A percentile compares a stretch with the other conserved stretches of the same genome.
These are phyloP conservation scores for Caenorhabditis wallacei DNA, from an alignment of 2,888 invertebrate genomes.

Conservation along the genomic window DNA sequence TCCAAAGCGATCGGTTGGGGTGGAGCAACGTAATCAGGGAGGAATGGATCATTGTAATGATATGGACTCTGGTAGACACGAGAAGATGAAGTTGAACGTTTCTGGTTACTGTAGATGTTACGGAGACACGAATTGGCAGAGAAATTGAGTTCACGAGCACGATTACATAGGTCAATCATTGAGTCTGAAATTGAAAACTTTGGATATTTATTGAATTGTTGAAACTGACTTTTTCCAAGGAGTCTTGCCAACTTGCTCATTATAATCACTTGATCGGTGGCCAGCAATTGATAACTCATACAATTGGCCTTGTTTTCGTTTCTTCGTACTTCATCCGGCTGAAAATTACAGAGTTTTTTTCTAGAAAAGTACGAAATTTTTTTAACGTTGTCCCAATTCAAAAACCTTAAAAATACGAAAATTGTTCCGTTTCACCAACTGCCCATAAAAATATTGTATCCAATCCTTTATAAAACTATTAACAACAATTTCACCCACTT, in stretches of 20 bases:
- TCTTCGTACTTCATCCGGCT: slow-evolving; percentile 42
- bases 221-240: slow-evolving; percentile 37
- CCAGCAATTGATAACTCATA: slow-evolving; percentile 46
- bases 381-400: background rate
- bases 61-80: slow-evolving; percentile 43
- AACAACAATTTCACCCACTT: background rate
- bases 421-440: background rate
- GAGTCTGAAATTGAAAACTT: no score
- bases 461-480: no score
- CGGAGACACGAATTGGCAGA: slow-evolving; percentile 14
- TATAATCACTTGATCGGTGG: slow-evolving; percentile 50
- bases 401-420: background rate
- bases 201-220: background rate
- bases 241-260: slow-evolving; percentile 59
- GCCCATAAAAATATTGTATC: no score
- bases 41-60: slow-evolving; percentile 55
- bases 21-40: slow-evolving; percentile 63
- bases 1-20: slow-evolving; percentile 43
- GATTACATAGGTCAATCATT: slow-evolving; percentile 47
- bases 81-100: background rate
- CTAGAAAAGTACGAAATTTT: no score
- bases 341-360: no score
- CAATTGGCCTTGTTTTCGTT: slow-evolving; percentile 32
- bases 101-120: slow-evolving; percentile 1
- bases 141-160: slow-evolving; percentile 46